Percentiles rank a stretch among this genome's conserved stretches.
These are phyloP conservation scores for Parauchenoglanis punctatus DNA, from an alignment of 2,797 vertebrate species.

Conservation along the genomic window DNA sequence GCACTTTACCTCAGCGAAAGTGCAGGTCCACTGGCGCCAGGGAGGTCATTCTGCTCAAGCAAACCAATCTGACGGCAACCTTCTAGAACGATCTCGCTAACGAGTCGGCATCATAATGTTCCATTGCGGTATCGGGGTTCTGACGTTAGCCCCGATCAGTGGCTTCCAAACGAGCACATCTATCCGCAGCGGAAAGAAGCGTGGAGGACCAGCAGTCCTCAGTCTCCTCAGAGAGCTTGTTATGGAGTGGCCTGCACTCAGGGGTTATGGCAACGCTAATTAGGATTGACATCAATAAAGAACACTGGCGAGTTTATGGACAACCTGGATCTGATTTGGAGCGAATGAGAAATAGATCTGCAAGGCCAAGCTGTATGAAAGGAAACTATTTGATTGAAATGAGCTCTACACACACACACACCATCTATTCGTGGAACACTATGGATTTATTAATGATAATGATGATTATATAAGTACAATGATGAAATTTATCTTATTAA, in stretches of 20 bases:
- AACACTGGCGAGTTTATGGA: conserved; percentile 48
- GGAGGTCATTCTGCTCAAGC: conserved; percentile 39
- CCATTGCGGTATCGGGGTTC: conserved; percentile 36
- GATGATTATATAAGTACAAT: neutral
- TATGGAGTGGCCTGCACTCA: conserved; percentile 78
- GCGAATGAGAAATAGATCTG: conserved; percentile 60
- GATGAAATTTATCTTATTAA: neutral
- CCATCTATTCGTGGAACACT: neutral
- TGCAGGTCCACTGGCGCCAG: conserved; percentile 24
- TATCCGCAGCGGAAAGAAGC: conserved; percentile 61
- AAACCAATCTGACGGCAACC: conserved; percentile 53
- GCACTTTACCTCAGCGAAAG: conserved; percentile 27
- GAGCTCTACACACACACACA: neutral
- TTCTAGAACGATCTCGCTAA: conserved; percentile 25
- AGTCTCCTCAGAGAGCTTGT: conserved; percentile 86
- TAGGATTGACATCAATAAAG: conserved; percentile 79
- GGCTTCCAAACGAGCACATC: conserved; percentile 83
- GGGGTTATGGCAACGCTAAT: conserved; percentile 79
- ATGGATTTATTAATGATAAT: neutral
- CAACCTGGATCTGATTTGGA: conserved; percentile 65
- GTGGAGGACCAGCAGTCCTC: conserved; percentile 65
- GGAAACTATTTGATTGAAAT: conserved; percentile 1
- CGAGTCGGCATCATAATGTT: conserved; percentile 9
- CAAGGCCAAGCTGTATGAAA: neutral
- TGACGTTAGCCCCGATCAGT: conserved; percentile 75